Evolutionary conservation across 1,140 invertebrate species (phyloP), one percentile per base, ranked within the genome.

Genomic region (Archivesica marissinica): DNA sequence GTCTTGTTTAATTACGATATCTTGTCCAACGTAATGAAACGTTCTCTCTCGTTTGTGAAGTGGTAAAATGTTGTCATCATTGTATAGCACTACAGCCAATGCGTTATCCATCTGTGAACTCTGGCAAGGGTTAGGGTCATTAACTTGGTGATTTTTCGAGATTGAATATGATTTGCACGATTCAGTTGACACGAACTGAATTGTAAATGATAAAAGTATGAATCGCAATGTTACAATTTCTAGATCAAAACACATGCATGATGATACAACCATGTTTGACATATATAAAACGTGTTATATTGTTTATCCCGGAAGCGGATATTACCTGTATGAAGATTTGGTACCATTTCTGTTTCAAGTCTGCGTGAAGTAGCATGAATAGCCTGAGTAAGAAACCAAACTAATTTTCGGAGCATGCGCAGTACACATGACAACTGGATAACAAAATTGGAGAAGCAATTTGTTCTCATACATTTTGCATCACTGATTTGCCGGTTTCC

Each of bases 1-100:
- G 38, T 93, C 83, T 72, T 93, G 93, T 64, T 86, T 44, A 39
- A 93, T 91, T 15, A 80, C 77, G 1, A 93, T 59, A 13, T 87
- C 80, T 35, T 88, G 85, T 17, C 84, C 88, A 44, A 39, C 84
- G 85, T 89, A 91, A 20, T 66, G 59, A 50, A 92, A 91, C 17
- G 77, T 74, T 61, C 91, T 74, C 13, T 85, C 70, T 0, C 30
- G 47, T 54, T 89, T 88, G 15, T 90, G 84, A 50, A 89, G 72
- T 11, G 87, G 77, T 11, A 87, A 66, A 13, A 85, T 68, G 44
- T 80, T 83, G 1, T 86, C 64, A 70, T 89, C 86, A 44, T 89
- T 76, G 79, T 90, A 92, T 9, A 83, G 64, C 9, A 91, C 87
- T 11, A 92, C 25, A 13, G 91, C 90, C 47, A 89, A 76, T 9